phyloP scores from a whole-genome alignment of 64 coral and sea anemone genomes.

The Hydrozoanthus tunicans region DNA sequence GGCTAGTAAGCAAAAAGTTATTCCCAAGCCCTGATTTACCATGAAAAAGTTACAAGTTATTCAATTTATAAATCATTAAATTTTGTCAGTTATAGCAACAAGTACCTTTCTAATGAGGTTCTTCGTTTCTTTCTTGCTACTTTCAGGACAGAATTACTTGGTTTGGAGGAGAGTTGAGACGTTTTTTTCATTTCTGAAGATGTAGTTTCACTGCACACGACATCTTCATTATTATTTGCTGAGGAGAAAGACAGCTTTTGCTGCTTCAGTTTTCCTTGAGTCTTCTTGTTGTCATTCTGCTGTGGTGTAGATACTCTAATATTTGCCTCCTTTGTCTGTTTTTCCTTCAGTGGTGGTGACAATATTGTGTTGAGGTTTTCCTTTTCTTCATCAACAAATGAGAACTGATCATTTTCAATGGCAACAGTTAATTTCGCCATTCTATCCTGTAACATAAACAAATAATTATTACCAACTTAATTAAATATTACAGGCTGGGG shows the following conservation, averaged over 20 bases:
- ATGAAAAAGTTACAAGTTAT: neutral
- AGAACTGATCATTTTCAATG: slow-evolving; percentile 44
- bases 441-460: slow-evolving; percentile 52
- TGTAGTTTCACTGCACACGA: neutral
- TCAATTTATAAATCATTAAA: too few relatives aligned
- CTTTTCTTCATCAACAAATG: slow-evolving; percentile 58
- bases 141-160: slow-evolving; percentile 1
- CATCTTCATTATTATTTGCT: neutral
- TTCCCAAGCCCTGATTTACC: neutral
- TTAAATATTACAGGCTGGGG: too few relatives aligned
- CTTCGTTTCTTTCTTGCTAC: slow-evolving; percentile 39
- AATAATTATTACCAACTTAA: too few relatives aligned
- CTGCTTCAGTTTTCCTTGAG: neutral
- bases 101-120: slow-evolving; percentile 24
- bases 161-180: neutral
- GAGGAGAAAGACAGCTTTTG: slow-evolving; percentile 22
- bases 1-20: too few relatives aligned
- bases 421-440: slow-evolving; percentile 81
- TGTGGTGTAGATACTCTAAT: neutral
- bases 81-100: neutral
- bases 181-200: neutral
- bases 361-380: slow-evolving; percentile 50
- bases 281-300: neutral
- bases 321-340: neutral
- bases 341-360: neutral